Evolutionary conservation across 2,797 vertebrate genomes (phyloP).

Genomic region (Myotis vivesi): DNA sequence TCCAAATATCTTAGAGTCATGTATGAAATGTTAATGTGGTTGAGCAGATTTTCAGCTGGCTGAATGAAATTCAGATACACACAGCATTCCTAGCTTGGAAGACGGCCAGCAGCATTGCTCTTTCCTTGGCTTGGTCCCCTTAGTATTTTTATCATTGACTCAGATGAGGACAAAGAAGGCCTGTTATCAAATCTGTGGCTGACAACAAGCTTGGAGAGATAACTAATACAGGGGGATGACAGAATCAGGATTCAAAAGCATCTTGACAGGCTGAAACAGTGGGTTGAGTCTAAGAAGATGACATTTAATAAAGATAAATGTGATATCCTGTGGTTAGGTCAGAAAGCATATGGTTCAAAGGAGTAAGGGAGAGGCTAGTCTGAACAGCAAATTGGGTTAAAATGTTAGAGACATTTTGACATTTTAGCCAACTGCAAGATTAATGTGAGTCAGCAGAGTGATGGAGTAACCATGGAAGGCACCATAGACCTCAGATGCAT

Average conservation of each 20-base stretch:
- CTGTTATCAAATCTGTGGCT: slow-evolving; percentile 51
- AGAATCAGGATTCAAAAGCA: slow-evolving; percentile 47
- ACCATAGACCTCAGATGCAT: neutral
- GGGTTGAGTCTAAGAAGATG: slow-evolving; percentile 29
- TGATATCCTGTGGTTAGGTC: slow-evolving; percentile 68
- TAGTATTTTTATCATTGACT: slow-evolving; percentile 54
- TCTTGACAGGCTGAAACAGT: slow-evolving; percentile 40
- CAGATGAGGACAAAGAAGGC: slow-evolving; percentile 39
- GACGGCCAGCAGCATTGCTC: neutral
- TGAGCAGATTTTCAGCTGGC: neutral
- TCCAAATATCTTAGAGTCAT: neutral
- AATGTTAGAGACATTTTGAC: neutral
- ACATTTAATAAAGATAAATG: slow-evolving; percentile 66
- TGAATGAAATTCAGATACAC: neutral
- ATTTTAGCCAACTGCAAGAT: neutral
- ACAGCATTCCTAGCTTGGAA: neutral
- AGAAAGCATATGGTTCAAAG: slow-evolving; percentile 63
- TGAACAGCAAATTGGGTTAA: neutral
- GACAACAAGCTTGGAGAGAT: slow-evolving; percentile 37
- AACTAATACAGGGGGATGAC: neutral
- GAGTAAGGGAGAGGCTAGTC: neutral
- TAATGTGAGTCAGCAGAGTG: neutral
- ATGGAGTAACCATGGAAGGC: neutral
- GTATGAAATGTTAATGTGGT: neutral
- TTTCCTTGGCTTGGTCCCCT: neutral